These are phyloP conservation scores for Acanthococcus lagerstroemiae DNA, from an alignment of 2,888 invertebrate species.

Conservation along the genomic window DNA sequence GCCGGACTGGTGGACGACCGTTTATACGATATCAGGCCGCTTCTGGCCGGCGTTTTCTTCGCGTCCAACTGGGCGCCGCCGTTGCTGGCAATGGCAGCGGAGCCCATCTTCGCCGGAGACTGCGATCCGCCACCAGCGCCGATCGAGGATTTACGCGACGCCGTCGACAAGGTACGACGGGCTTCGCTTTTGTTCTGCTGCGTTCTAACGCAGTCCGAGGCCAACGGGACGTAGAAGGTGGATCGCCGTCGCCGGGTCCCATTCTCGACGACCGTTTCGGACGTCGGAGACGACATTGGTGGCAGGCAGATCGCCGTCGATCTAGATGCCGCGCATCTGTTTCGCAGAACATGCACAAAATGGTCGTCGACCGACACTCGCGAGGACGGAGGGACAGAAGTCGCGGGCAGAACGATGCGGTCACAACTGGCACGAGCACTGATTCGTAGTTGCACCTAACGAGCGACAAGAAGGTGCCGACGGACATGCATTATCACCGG, in stretches of 20 bases:
- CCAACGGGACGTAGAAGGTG: constrained; percentile 64
- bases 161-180: neutral
- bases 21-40: too few relatives aligned
- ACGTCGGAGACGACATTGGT: too few relatives aligned
- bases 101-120: too few relatives aligned
- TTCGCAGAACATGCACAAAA: neutral
- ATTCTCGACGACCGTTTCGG: constrained; percentile 31
- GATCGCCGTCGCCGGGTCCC: constrained; percentile 52
- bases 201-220: constrained; percentile 45
- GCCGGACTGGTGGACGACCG: neutral
- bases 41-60: neutral
- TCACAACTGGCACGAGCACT: too few relatives aligned
- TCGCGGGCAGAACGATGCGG: too few relatives aligned
- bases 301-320: too few relatives aligned
- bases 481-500: too few relatives aligned
- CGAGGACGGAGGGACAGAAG: too few relatives aligned
- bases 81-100: neutral
- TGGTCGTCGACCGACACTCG: too few relatives aligned
- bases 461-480: too few relatives aligned
- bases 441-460: too few relatives aligned
- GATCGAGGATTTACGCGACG: constrained; percentile 37
- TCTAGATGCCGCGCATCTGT: neutral
- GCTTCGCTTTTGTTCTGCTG: neutral
- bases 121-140: constrained; percentile 10
- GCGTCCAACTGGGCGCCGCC: neutral